phyloP scores from a whole-genome alignment of 2,113 vertebrate genomes.

The Sebastes fasciatus region DNA sequence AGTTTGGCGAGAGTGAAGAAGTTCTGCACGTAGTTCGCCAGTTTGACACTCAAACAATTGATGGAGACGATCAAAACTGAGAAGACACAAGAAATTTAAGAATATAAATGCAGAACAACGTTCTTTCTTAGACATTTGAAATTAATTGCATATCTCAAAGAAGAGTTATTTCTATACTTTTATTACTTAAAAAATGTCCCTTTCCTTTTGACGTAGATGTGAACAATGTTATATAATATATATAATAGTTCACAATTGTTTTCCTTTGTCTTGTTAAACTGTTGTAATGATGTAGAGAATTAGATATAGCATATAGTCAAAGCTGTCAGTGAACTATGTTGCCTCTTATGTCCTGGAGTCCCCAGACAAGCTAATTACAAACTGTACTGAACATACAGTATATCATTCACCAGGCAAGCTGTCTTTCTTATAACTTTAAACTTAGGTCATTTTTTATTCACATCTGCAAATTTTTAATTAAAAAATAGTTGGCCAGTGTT shows the following conservation, averaged over 20 bases:
- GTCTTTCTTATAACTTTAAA: neutral
- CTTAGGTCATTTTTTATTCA: neutral
- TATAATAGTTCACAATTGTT: neutral
- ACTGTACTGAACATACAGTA: neutral
- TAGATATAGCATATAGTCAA: neutral
- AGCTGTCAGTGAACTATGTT: neutral
- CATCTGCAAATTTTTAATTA: neutral
- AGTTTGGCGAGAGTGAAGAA: slow-evolving; percentile 93
- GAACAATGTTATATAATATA: neutral
- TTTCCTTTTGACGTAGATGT: neutral
- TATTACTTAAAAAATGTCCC: neutral
- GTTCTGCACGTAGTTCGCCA: slow-evolving; percentile 93
- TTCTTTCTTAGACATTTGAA: neutral
- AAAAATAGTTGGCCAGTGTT: neutral
- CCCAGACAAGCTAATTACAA: neutral
- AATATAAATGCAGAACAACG: neutral
- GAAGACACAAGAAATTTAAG: slow-evolving; percentile 1
- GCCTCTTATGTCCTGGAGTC: neutral
- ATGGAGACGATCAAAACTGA: slow-evolving; percentile 87
- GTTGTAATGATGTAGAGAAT: neutral
- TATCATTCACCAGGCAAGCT: neutral
- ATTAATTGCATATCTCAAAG: neutral
- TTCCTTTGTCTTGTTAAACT: neutral
- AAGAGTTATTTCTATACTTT: neutral
- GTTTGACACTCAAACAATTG: slow-evolving; percentile 93